Evolutionary conservation across 2,888 invertebrate species (phyloP).

Genomic region (Drosophila tanythrix): DNA sequence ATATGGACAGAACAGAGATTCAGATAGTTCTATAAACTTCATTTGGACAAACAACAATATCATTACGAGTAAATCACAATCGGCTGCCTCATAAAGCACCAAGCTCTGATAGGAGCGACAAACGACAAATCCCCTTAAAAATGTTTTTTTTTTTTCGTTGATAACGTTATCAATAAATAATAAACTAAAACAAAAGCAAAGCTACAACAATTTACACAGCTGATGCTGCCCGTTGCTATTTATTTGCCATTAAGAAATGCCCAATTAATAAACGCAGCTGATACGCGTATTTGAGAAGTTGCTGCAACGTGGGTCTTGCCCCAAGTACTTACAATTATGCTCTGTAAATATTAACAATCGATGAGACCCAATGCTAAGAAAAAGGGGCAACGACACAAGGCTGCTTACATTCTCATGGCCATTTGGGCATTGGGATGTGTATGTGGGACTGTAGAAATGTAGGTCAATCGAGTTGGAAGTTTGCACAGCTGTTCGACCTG

Average conservation of each 20-base stretch:
- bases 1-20: slow-evolving; percentile 3
- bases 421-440: slow-evolving; percentile 21
- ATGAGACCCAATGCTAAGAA: slow-evolving; percentile 25
- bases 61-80: slow-evolving; percentile 45
- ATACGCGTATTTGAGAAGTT: slow-evolving; percentile 24
- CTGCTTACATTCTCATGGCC: slow-evolving; percentile 15
- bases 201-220: slow-evolving; percentile 10
- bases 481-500: slow-evolving; percentile 30
- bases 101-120: background rate
- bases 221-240: slow-evolving; percentile 13
- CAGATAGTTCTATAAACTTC: slow-evolving; percentile 22
- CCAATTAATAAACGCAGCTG: slow-evolving; percentile 51
- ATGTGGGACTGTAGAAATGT: slow-evolving; percentile 28
- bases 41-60: slow-evolving; percentile 37
- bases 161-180: slow-evolving; percentile 22
- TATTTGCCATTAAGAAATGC: slow-evolving; percentile 44
- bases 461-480: slow-evolving; percentile 11
- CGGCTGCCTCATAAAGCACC: slow-evolving; percentile 13
- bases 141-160: background rate
- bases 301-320: slow-evolving; percentile 26
- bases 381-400: slow-evolving; percentile 4
- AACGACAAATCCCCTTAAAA: slow-evolving; percentile 10
- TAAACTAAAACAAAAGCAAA: background rate
- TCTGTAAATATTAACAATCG: slow-evolving; percentile 55
- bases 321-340: slow-evolving; percentile 45